Base-by-base conservation (phyloP, 2,888 invertebrate genomes). In the Plusia festucae region DNA sequence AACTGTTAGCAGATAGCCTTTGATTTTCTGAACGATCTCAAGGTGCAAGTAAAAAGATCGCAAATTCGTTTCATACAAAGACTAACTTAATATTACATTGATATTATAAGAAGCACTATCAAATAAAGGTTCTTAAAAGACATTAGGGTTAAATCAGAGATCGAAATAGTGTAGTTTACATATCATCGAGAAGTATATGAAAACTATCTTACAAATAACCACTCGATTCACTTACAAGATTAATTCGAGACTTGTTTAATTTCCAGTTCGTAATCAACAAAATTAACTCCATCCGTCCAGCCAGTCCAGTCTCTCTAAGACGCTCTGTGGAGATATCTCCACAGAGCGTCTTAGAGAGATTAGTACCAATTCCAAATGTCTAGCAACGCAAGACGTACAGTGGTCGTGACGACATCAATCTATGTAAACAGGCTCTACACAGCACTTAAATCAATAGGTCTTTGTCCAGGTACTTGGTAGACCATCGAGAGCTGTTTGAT, bases 401-500 rank as follows among this genome's bases (percentile, higher is more conserved):
- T 77, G 62, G 78, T 73, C 60, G 59, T 70, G 72, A 65, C 68
- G 65, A 61, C 84, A 85, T 87, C 88, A 84, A 87, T 89, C 88
- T 82, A 83, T 85, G 85, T 87, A 86, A 83, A 87, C 88, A 85
- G 81, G 81, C 78, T 78, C 78, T 76, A 79, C 81, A 76, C 74
- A 73, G 84, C 87, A 83, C 88, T 88, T 93, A 93, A 94, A 94
- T 94, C 94, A 94, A 88, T 82, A 77, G 90, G 92, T 88, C 91
- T 91, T 93, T 93, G 92, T 92, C 69, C 91, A 93, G 92, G 92
- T 92, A 89, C 80, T 84, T 81, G 71, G 75, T 69, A 65, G 73
- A 68, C 70, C 87, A 85, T 78, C 83, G 83, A 82, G 82, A 81
- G 86, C 88, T 79, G 87, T 87, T 89, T 93, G 94, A 94, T 94